Conservation (phyloP, 2,797 vertebrate genomes). For the Melanogrammus aeglefinus region DNA sequence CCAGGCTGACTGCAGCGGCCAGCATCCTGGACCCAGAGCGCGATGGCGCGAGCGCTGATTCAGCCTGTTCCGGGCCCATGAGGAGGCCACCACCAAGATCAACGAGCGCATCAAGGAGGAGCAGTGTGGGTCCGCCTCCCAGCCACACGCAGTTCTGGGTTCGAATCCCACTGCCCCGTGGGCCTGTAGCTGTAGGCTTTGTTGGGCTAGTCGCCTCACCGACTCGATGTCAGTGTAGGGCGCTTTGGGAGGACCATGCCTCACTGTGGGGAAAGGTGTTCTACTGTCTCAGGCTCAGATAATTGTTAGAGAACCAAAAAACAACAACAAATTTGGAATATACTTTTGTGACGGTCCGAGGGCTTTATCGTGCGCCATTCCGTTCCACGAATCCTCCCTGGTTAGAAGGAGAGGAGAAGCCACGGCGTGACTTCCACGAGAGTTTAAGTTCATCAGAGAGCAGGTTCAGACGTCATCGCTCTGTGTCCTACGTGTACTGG, state of each 20-base stretch:
- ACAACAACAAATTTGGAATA: no score
- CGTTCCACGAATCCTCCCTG: no score
- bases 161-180: background rate
- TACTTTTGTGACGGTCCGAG: no score
- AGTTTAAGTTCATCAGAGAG: background rate
- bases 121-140: slow-evolving; percentile 71
- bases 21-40: slow-evolving; percentile 95
- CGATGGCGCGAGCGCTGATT: slow-evolving; percentile 92
- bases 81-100: slow-evolving; percentile 88
- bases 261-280: no score
- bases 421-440: background rate
- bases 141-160: background rate
- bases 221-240: no score
- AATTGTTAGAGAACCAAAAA: no score
- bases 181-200: background rate
- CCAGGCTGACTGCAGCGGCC: slow-evolving; percentile 87
- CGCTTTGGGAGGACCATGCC: no score
- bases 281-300: no score
- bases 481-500: background rate
- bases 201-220: no score
- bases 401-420: background rate
- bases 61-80: slow-evolving; percentile 91
- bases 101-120: slow-evolving; percentile 94
- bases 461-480: background rate
- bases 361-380: no score